These are phyloP conservation scores for Orthosia incerta DNA, from an alignment of 2,888 invertebrate genomes.

Conservation along the genomic window DNA sequence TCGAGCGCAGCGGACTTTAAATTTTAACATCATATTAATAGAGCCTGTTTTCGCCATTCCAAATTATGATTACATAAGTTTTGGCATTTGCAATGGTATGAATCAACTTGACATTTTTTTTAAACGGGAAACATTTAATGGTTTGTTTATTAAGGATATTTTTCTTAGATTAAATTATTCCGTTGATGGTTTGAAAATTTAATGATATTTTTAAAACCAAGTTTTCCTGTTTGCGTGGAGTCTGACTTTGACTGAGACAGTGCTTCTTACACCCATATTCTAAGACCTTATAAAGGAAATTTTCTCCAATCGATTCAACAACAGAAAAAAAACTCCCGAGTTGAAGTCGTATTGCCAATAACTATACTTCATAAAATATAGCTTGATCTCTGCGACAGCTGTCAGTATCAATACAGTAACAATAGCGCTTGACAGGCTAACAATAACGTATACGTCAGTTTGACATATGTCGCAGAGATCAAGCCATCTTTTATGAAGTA, in stretches of 20 bases:
- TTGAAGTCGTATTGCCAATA: no score
- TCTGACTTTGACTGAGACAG: neutral
- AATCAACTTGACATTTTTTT: neutral
- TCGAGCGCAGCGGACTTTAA: conserved; percentile 60
- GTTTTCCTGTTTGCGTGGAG: neutral
- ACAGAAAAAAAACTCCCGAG: neutral
- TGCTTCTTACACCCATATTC: neutral
- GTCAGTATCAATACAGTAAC: no score
- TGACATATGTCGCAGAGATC: no score
- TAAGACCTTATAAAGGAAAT: neutral
- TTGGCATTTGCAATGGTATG: neutral
- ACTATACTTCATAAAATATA: no score
- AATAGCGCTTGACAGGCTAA: no score
- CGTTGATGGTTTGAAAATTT: neutral
- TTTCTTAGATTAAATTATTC: no score
- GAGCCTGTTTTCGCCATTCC: conserved; percentile 20
- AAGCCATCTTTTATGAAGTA: no score
- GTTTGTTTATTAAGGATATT: no score
- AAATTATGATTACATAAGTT: neutral
- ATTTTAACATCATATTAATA: neutral
- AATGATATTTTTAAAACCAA: neutral
- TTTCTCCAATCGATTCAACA: neutral
- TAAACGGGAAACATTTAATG: no score
- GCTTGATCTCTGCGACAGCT: no score
- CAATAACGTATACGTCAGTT: no score